Base-by-base conservation (phyloP, 2,888 invertebrate genomes). In the Dorcus parallelipipedus region DNA sequence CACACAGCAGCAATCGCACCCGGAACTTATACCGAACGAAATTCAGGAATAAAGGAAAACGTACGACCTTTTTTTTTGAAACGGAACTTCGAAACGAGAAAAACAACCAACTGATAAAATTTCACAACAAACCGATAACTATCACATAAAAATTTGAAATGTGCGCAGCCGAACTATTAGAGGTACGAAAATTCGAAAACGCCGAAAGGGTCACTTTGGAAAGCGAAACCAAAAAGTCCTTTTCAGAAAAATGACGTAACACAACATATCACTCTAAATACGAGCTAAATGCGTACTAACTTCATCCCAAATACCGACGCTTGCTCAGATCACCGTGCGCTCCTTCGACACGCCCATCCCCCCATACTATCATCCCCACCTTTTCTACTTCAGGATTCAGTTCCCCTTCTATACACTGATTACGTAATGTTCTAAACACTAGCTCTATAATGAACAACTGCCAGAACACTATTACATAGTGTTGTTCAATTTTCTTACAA, bases 241-340 rank as follows among this genome's bases (percentile, higher is more conserved):
- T 77, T 77, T 77, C 76, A 70, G 75, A 73, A 75, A 77, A 78
- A 78, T 77, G 77, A 78, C 76, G 77, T 78, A 78, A 78, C 77
- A 76, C 76, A 78, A 78, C 78, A 78, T 77, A 77, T 76, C 78
- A 78, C 77, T 77, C 77, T 75, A 76, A 77, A 77, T 76, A 76
- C 77, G 76, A 76, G 77, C 76, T 77, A 77, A 76, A 77, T 78
- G 76, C 77, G 77, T 78, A 78, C 78, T 78, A 77, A 76, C 71
- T 68, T 67, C 67, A 69, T 63, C 69, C 63, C 69, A 70, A 73
- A 72, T 73, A 69, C 73, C 75, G 74, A 73, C 76, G 78, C 76
- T 72, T 75, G 74, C 77, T 73, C 70, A 73, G 76, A 70, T 68
- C 76, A 75, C 71, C 71, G 75, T 73, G 74, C 76, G 77, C 73